Conservation (phyloP, 2,113 vertebrate species). For the Capreolus pygargus region DNA sequence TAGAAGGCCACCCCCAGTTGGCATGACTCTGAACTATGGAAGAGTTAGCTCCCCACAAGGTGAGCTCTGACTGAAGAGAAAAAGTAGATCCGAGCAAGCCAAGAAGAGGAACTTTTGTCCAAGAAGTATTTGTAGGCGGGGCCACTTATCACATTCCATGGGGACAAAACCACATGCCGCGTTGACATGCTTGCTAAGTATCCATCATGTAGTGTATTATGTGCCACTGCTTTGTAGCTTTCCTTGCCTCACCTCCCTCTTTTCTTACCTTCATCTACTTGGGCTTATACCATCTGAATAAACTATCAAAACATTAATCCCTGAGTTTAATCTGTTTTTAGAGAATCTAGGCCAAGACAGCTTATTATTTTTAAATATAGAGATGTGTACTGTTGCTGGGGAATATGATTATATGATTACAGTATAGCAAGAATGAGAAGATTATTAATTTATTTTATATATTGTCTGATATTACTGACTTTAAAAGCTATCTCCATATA, state of each 20-base stretch:
- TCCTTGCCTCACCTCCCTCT: not conserved
- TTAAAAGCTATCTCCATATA: not conserved
- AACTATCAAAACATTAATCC: not conserved
- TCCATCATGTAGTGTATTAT: accelerated
- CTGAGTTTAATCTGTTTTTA: not conserved
- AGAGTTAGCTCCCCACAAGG: not conserved
- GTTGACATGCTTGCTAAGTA: accelerated
- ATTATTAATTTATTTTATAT: not conserved
- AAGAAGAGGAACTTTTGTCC: not conserved
- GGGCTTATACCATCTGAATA: not conserved
- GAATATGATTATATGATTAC: not conserved
- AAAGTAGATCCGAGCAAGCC: not conserved
- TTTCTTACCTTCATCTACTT: not conserved
- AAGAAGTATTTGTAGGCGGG: accelerated
- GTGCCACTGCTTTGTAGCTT: accelerated
- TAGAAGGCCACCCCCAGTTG: not conserved
- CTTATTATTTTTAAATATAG: not conserved
- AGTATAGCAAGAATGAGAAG: not conserved
- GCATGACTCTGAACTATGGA: not conserved
- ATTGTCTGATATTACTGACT: not conserved
- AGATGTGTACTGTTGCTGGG: not conserved
- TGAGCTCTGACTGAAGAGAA: not conserved
- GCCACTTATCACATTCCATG: not conserved
- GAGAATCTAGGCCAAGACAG: not conserved
- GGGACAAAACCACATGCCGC: not conserved